phyloP scores from a whole-genome alignment of 2,113 vertebrate genomes.

The Heterochromis multidens region DNA sequence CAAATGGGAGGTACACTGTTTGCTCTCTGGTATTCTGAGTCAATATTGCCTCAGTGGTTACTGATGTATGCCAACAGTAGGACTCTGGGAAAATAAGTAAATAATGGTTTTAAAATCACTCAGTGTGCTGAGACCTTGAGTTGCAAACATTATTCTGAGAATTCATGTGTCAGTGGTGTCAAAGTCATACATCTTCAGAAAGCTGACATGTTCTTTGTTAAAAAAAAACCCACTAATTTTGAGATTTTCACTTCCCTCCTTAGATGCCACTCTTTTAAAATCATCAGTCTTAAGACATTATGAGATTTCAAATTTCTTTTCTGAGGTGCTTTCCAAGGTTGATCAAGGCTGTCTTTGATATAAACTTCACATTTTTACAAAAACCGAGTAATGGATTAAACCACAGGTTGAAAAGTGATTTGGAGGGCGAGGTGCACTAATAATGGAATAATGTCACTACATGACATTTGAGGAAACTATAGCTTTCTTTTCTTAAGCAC shows the following conservation, averaged over 20 bases:
- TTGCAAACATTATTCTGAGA: background rate
- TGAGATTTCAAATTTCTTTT: background rate
- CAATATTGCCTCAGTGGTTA: conserved; percentile 46
- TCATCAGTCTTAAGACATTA: background rate
- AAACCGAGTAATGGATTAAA: background rate
- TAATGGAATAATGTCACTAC: background rate
- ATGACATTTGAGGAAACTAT: background rate
- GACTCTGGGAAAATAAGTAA: conserved; percentile 17
- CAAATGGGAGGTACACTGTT: conserved; percentile 35
- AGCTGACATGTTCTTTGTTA: background rate
- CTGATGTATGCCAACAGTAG: conserved; percentile 17
- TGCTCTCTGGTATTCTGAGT: conserved; percentile 33
- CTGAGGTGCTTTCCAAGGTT: background rate
- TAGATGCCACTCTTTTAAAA: background rate
- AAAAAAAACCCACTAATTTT: background rate
- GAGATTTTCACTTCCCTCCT: background rate
- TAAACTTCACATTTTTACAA: background rate
- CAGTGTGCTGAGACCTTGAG: conserved; percentile 9
- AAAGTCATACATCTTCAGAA: background rate
- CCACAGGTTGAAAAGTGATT: background rate
- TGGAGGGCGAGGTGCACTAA: background rate
- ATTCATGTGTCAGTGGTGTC: background rate
- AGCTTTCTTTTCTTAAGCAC: background rate
- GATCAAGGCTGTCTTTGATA: background rate
- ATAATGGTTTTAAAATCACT: conserved; percentile 29